Conservation (phyloP, 2,888 invertebrate species). For the Pollenia amentaria region DNA sequence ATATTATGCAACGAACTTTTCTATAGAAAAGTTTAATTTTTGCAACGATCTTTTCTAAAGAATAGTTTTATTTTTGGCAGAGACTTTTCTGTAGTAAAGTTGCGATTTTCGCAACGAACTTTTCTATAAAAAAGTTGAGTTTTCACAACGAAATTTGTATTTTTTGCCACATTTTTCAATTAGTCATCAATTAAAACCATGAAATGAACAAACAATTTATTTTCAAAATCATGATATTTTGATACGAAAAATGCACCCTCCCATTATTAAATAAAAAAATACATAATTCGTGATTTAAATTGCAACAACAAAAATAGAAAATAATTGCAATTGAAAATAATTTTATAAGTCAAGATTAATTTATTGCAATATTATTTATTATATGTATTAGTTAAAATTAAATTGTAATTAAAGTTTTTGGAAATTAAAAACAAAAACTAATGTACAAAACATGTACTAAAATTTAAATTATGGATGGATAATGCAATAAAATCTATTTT, state of each 20-base stretch:
- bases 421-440: slow-evolving; percentile 19
- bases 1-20: too few species aligned
- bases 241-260: slow-evolving; percentile 12
- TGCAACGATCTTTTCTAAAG: too few species aligned
- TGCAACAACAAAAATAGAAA: slow-evolving; percentile 20
- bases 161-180: not conserved
- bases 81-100: not conserved
- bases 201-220: not conserved
- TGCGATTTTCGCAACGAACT: too few species aligned
- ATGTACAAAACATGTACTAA: not conserved
- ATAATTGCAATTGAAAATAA: slow-evolving; percentile 13
- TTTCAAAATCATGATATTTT: slow-evolving; percentile 10
- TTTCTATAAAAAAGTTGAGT: too few species aligned
- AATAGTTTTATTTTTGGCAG: not conserved
- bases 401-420: slow-evolving; percentile 57
- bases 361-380: slow-evolving; percentile 38
- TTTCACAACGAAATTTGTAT: too few species aligned
- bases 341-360: slow-evolving; percentile 48
- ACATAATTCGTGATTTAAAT: slow-evolving; percentile 37
- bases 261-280: slow-evolving; percentile 19
- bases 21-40: too few species aligned
- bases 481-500: slow-evolving; percentile 8
- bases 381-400: slow-evolving; percentile 14
- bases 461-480: slow-evolving; percentile 20
- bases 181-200: slow-evolving; percentile 14